A percentile compares a stretch with the other conserved stretches of the same genome.
Evolutionary conservation across 2,888 invertebrate genomes (phyloP).

Genomic region (Sesamia inferens): DNA sequence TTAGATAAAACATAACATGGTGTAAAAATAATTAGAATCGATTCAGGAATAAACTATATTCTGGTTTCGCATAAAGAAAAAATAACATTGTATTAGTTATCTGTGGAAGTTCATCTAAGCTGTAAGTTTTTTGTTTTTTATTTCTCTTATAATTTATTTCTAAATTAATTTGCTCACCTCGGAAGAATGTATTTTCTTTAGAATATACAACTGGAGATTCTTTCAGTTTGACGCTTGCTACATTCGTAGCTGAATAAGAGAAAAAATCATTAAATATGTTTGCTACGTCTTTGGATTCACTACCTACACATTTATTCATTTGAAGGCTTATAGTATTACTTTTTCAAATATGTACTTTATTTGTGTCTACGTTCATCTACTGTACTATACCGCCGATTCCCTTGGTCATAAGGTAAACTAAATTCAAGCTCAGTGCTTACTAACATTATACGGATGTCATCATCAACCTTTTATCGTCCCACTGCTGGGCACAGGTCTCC

Average conservation of each 20-base stretch:
- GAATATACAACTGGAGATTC: background rate
- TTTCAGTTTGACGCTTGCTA: background rate
- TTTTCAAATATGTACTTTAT: conserved; percentile 1
- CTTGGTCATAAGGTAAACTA: no score
- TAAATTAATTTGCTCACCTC: background rate
- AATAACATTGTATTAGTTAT: no score
- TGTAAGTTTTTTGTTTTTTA: background rate
- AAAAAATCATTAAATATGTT: conserved; percentile 12
- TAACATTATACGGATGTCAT: no score
- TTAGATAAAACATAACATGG: no score
- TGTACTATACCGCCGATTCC: background rate
- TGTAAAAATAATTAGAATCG: no score
- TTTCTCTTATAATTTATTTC: no score
- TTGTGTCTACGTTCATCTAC: background rate
- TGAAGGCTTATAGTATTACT: background rate
- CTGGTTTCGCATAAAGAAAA: no score
- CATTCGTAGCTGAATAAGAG: conserved; percentile 5
- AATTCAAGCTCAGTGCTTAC: no score
- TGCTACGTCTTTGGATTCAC: conserved; percentile 1
- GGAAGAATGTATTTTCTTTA: background rate
- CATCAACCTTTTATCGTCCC: no score
- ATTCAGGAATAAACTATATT: no score
- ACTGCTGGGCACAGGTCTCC: no score
- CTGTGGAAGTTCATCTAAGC: conserved; percentile 5
- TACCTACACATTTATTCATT: conserved; percentile 2